Evolutionary conservation across 2,113 vertebrate species (phyloP).

Genomic region (Corydoras maculifer): DNA sequence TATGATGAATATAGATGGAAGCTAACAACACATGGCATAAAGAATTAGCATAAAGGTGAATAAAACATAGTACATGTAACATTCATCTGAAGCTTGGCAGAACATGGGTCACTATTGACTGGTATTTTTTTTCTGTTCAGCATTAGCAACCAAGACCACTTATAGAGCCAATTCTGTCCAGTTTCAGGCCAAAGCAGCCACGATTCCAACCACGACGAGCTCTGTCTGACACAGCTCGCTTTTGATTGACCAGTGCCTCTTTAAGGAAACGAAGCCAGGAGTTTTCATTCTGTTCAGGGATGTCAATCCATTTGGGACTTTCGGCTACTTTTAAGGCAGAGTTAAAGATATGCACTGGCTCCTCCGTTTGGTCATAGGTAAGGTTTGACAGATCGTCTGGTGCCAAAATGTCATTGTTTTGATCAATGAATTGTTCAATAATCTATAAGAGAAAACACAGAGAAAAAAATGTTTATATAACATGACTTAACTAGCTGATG

Average conservation of each 20-base stretch:
- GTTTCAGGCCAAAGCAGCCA: conserved; percentile 80
- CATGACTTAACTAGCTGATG: conserved; percentile 1
- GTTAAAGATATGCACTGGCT: conserved; percentile 51
- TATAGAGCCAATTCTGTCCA: conserved; percentile 81
- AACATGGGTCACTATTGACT: conserved; percentile 11
- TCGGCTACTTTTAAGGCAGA: conserved; percentile 55
- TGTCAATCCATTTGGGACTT: conserved; percentile 61
- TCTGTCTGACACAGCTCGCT: conserved; percentile 63
- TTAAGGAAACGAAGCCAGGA: conserved; percentile 67
- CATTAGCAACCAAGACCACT: conserved; percentile 80
- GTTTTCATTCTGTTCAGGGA: conserved; percentile 55
- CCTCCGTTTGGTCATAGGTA: conserved; percentile 57
- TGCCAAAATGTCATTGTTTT: conserved; percentile 69
- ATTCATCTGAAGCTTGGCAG: conserved; percentile 17
- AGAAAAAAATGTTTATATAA: conserved; percentile 30
- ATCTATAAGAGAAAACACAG: conserved; percentile 50
- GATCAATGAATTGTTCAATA: conserved; percentile 67
- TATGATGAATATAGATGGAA: background rate
- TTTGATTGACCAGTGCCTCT: conserved; percentile 65
- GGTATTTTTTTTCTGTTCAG: conserved; percentile 11
- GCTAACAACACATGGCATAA: background rate
- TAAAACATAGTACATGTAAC: background rate
- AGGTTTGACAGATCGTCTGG: conserved; percentile 69
- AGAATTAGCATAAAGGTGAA: too few relatives aligned
- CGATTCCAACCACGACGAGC: conserved; percentile 67